Evolutionary conservation across 2,113 vertebrate species (phyloP), one percentile per base, ranked within the genome.

Genomic region (Muntiacus reevesi): DNA sequence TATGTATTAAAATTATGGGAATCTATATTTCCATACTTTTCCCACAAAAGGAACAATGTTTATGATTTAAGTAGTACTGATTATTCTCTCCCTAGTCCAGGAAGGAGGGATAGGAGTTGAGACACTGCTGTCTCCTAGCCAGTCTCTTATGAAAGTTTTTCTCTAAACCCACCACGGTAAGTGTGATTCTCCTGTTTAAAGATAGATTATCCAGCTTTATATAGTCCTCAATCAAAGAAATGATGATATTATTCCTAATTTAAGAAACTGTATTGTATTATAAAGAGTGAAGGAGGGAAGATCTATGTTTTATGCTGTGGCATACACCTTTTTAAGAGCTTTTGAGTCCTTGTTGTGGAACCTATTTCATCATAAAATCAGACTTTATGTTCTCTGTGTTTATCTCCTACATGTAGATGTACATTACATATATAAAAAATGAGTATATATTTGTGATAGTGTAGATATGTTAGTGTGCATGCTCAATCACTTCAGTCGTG

Each of bases 391-490:
- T 47, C 17, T 83, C n/a, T 60, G 28, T 89, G 12, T 17, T 8
- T 85, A 64, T 27, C 19, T 71, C 17, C 7, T 10, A 15, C 52
- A n/a, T 50, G 67, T n/a, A 21, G 16, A 1, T 83, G 54, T 90
- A 25, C 27, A 47, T 17, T n/a, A n/a, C 6, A 36, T 50, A 9
- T 55, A 6, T 33, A 93, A 43, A 89, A 83, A 17, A 23, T 57
- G 43, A 4, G 9, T 60, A 62, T 81, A 43, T 5, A 47, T 76
- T 64, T 83, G 4, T 55, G 23, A 50, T 57, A 23, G 5, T 76
- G 15, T 50, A 19, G 45, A 0, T 12, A 30, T 62, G 16, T 87
- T 87, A 55, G 17, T 0, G 0, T 13, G 67, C 0, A 0, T 23
- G 67, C 67, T 74, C 67, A 40, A 36, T 74, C 36, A 40, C 67